These are phyloP conservation scores for Staurois parvus DNA, from an alignment of 2,797 vertebrate species.

Conservation along the genomic window DNA sequence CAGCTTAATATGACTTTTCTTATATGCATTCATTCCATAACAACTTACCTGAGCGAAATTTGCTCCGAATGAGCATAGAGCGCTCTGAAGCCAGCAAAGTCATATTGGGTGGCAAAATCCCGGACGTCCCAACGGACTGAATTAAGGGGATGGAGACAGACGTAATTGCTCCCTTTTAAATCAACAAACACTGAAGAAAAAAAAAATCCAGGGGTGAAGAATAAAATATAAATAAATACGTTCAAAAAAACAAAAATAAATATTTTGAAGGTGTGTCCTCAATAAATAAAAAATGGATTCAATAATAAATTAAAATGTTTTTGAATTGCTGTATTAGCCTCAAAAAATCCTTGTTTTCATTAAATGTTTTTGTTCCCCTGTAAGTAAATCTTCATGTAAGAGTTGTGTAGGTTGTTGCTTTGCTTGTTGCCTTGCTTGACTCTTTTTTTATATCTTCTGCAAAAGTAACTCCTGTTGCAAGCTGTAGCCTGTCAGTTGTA, in stretches of 20 bases:
- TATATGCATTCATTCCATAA: neutral
- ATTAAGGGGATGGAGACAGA: slow-evolving; percentile 15
- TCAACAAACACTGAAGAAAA: slow-evolving; percentile 19
- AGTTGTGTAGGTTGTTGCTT: slow-evolving; percentile 8
- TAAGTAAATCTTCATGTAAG: neutral
- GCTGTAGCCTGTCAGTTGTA: neutral
- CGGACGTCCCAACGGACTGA: slow-evolving; percentile 37
- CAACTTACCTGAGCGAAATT: slow-evolving; percentile 90
- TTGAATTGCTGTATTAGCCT: neutral
- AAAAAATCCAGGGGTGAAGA: slow-evolving; percentile 52
- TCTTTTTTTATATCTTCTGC: slow-evolving; percentile 11
- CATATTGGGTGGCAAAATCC: slow-evolving; percentile 72
- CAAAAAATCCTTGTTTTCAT: neutral
- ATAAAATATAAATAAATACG: slow-evolving; percentile 15
- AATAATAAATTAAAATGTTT: slow-evolving; percentile 11
- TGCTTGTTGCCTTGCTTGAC: neutral
- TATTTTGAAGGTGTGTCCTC: neutral
- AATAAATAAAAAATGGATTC: slow-evolving; percentile 18
- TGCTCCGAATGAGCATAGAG: slow-evolving; percentile 91
- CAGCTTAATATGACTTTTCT: neutral
- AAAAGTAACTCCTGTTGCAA: neutral
- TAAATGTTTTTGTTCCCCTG: slow-evolving; percentile 1
- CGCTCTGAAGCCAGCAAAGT: slow-evolving; percentile 88
- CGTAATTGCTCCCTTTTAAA: slow-evolving; percentile 57
- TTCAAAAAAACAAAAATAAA: slow-evolving; percentile 19